Conservation (phyloP, 37 sponge, comb jelly and placozoan species). For the Chondrilla cf. caribensis region DNA sequence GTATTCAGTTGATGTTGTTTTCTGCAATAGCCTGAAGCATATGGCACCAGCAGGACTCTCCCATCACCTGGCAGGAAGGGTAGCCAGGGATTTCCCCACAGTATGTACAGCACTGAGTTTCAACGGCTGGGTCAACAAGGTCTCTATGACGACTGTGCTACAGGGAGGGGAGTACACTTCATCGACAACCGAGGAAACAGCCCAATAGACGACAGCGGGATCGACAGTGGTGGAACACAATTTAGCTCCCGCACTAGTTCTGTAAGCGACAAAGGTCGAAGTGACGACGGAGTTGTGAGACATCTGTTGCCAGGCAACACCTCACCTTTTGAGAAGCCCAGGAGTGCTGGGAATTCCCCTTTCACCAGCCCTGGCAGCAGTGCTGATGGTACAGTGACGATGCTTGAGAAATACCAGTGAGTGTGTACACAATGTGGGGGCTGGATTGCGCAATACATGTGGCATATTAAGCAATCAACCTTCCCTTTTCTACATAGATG, state of each 20-base stretch:
- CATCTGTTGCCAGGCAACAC: background rate
- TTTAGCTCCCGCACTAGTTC: background rate
- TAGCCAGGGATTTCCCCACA: too few relatives aligned
- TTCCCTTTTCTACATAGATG: constrained; percentile 27
- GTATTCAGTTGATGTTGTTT: too few relatives aligned
- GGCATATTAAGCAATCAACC: background rate
- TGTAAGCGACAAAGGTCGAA: background rate
- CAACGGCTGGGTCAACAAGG: too few relatives aligned
- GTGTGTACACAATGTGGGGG: background rate
- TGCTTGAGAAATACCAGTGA: constrained; percentile 2
- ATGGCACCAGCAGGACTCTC: background rate
- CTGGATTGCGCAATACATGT: background rate
- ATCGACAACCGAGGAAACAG: constrained; percentile 7
- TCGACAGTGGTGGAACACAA: constrained; percentile 51
- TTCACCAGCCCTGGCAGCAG: constrained; percentile 12
- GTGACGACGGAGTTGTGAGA: constrained; percentile 11
- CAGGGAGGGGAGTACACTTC: background rate
- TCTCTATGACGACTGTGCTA: too few relatives aligned
- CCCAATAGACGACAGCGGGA: constrained; percentile 43
- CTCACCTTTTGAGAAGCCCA: background rate
- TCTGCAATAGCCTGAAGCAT: too few relatives aligned
- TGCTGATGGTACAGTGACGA: background rate
- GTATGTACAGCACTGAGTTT: too few relatives aligned
- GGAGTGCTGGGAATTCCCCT: constrained; percentile 14
- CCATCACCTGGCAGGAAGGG: too few relatives aligned